Base-by-base conservation (phyloP, 2,797 vertebrate species). In the Catharus ustulatus region DNA sequence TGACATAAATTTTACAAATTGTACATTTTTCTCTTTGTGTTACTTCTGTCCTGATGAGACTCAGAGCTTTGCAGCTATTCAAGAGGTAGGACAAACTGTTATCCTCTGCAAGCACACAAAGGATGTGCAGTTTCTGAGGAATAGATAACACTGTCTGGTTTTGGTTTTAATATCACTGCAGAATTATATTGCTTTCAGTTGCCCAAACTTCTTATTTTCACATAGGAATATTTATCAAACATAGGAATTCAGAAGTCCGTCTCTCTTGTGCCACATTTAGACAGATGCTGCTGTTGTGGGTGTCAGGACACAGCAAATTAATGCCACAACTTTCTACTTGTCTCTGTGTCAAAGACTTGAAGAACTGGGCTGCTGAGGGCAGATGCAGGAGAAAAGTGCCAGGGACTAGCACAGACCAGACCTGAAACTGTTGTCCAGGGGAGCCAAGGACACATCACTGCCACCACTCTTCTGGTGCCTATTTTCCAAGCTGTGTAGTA, bases 391-490 rank as follows among this genome's bases (percentile, higher is more conserved):
- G 23, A 62, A n/a, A 34, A 38, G 17, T n/a, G 9, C 3, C 15
- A 48, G 13, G 13, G 6, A 46, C 5, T 64, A 57, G n/a, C 4
- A 34, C 2, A 64, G 26, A 42, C 11, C 10, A 36, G 11, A 34
- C 7, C 13, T 74, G 43, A 75, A 79, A 10, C 8, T 36, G 4
- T 6, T n/a, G 11, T 30, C 11, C 19, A 16, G 11, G 9, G 19
- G 23, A 58, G 18, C 13, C 51, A 48, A 45, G 29, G 23, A 36
- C n/a, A 40, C 15, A 8, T 30, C 5, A 0, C 10, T 68, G 9
- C 14, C 27, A 46, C 21, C 0, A 0, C 7, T 40, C 3, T n/a
- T 18, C 26, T 17, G 11, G 2, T 23, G 23, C 10, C 36, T 36
- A 2, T 42, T 75, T 73, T 64, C 4, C 29, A 69, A 73, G 27